These are phyloP conservation scores for Ethmia dodecea DNA, from an alignment of 2,888 invertebrate species.

Conservation along the genomic window DNA sequence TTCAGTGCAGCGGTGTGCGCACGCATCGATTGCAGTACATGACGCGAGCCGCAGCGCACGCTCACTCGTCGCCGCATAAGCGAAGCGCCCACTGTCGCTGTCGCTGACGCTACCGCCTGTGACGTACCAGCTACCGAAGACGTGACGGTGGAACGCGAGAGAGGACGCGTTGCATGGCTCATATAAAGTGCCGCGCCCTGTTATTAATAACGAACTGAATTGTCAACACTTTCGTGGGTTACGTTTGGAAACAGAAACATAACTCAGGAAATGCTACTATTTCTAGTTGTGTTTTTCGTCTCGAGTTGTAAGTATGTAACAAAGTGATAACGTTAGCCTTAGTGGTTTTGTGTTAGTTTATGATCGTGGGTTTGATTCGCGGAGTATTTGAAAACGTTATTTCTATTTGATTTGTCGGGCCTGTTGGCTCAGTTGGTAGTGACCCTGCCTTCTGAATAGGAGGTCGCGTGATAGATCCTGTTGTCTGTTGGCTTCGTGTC, in stretches of 20 bases:
- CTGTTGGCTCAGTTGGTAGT: too few relatives aligned
- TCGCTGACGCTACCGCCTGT: constrained; percentile 32
- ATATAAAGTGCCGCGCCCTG: constrained; percentile 47
- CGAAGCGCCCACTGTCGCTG: constrained; percentile 37
- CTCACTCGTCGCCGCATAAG: constrained; percentile 56
- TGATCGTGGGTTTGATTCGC: too few relatives aligned
- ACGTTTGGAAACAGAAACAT: neutral
- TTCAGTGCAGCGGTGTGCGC: constrained; percentile 72
- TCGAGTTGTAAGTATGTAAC: too few relatives aligned
- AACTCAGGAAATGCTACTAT: neutral
- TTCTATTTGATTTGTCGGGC: too few relatives aligned
- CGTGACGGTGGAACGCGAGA: constrained; percentile 49
- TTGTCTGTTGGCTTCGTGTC: too few relatives aligned
- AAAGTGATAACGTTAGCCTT: too few relatives aligned
- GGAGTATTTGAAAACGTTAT: too few relatives aligned
- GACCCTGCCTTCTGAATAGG: too few relatives aligned
- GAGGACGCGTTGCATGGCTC: constrained; percentile 78
- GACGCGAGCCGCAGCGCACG: constrained; percentile 64
- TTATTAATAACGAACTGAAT: neutral
- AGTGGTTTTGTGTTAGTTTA: too few relatives aligned
- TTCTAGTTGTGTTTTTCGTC: neutral
- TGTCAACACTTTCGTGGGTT: neutral
- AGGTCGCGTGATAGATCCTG: too few relatives aligned
- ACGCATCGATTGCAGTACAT: constrained; percentile 70
- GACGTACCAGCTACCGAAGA: constrained; percentile 41